A percentile compares a stretch with the other conserved stretches of the same genome.
These are phyloP conservation scores for Willisornis vidua DNA, from an alignment of 2,113 vertebrate species.

Conservation along the genomic window DNA sequence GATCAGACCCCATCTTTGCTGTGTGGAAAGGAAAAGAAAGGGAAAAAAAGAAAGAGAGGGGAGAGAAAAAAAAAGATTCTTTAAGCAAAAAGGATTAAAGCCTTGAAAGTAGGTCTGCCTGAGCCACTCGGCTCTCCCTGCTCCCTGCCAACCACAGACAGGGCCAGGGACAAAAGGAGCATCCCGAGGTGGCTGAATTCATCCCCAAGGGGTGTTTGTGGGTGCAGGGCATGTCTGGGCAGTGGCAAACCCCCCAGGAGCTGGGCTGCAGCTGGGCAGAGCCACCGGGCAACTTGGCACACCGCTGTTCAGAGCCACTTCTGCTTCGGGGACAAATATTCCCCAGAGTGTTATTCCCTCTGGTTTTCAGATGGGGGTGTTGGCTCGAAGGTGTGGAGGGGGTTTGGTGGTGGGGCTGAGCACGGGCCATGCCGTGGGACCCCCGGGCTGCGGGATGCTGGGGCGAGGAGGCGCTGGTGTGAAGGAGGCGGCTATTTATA, in stretches of 20 bases:
- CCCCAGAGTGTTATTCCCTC: not conserved
- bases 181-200: not conserved
- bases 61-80: conserved; percentile 59
- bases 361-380: not conserved
- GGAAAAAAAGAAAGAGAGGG: not conserved
- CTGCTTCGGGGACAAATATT: not conserved
- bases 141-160: not conserved
- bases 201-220: not conserved
- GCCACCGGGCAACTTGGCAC: not conserved
- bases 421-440: not conserved
- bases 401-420: not conserved
- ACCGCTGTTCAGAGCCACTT: not conserved
- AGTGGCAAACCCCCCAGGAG: not conserved
- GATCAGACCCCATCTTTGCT: conserved; percentile 81
- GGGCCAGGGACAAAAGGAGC: not conserved
- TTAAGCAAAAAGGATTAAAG: conserved; percentile 83
- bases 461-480: conserved; percentile 51
- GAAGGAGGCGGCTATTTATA: conserved; percentile 78
- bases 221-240: not conserved
- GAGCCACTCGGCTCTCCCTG: not conserved
- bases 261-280: not conserved
- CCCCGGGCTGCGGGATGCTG: conserved; percentile 26
- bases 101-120: conserved; percentile 81
- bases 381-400: not conserved
- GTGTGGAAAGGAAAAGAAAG: conserved; percentile 15